These are phyloP conservation scores for Cantharis lateralis DNA, from an alignment of 2,888 invertebrate species.

Conservation along the genomic window DNA sequence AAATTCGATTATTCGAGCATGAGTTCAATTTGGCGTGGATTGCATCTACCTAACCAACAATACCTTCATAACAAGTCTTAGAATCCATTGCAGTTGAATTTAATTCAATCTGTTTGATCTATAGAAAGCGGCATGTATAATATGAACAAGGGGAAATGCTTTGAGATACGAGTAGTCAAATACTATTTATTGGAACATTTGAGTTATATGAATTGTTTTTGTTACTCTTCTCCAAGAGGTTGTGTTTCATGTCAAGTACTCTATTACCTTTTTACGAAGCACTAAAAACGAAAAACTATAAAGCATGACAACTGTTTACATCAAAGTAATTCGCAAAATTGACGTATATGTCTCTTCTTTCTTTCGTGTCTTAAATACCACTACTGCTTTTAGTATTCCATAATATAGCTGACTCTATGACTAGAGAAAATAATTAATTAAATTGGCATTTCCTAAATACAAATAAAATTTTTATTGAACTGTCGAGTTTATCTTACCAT, in stretches of 20 bases:
- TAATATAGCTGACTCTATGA: not conserved
- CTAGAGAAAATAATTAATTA: not conserved
- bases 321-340: not conserved
- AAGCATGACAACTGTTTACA: constrained; percentile 1
- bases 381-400: not conserved
- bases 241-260: constrained; percentile 20
- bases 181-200: constrained; percentile 29
- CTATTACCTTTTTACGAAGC: constrained; percentile 18
- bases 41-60: constrained; percentile 19
- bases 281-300: not conserved
- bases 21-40: constrained; percentile 17
- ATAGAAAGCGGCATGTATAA: constrained; percentile 20
- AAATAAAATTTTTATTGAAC: not conserved
- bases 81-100: constrained; percentile 25
- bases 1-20: constrained; percentile 24
- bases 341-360: not conserved
- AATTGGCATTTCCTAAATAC: not conserved
- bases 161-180: constrained; percentile 28
- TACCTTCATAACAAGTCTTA: constrained; percentile 15
- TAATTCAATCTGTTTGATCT: constrained; percentile 31
- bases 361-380: not conserved
- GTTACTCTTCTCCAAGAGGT: constrained; percentile 19
- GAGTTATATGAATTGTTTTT: constrained; percentile 24
- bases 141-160: constrained; percentile 24
- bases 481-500: not conserved